Evolutionary conservation across 2,888 invertebrate genomes (phyloP), one percentile per base, ranked within the genome.

Genomic region (Cantharis flavilabris): DNA sequence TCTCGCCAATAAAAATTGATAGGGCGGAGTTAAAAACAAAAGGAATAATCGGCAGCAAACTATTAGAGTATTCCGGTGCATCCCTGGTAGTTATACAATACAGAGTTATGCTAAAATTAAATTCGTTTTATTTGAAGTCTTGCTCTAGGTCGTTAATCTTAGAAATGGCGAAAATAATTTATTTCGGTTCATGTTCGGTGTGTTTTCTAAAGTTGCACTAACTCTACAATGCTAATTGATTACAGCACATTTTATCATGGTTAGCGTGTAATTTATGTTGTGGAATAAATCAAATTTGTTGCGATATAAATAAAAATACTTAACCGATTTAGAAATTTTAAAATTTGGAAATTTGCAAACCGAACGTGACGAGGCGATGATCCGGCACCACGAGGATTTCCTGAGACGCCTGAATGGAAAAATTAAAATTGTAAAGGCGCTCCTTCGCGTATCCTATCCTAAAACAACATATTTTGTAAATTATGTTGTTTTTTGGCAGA

Each of bases 101-200:
- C 23, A 5, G 23, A 9, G 26, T 26, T 26, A 26, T 26, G 26
- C 1, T 26, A 33, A 33, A 33, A 33, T 33, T 33, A 33, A 33
- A n/a, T n/a, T 65, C 11, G 23, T 65, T 23, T 65, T 65, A 73
- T 76, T 71, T 67, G 49, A 71, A 74, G 71, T 76, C 62, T 71
- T 65, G 70, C 20, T 64, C 73, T 49, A 65, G 70, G 63, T 67
- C 70, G 73, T 76, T 76, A 76, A 76, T 76, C 73, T 73, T 63
- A 71, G 70, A 73, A 76, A 76, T 76, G 62, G 13, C 70, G 23
- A 49, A 70, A 26, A 73, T 73, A 76, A 76, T 73, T 70, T 69
- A 73, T 76, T 73, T 76, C 18, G 18, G 20, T 65, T 65, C 65
- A 23, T 23, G 20, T 65, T 33, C 33, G 33, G 33, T 33, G 13